Evolutionary conservation across 35 echinoderm and acorn worm genomes (phyloP), one percentile per base, ranked within the genome.

Genomic region (Diadema setosum): DNA sequence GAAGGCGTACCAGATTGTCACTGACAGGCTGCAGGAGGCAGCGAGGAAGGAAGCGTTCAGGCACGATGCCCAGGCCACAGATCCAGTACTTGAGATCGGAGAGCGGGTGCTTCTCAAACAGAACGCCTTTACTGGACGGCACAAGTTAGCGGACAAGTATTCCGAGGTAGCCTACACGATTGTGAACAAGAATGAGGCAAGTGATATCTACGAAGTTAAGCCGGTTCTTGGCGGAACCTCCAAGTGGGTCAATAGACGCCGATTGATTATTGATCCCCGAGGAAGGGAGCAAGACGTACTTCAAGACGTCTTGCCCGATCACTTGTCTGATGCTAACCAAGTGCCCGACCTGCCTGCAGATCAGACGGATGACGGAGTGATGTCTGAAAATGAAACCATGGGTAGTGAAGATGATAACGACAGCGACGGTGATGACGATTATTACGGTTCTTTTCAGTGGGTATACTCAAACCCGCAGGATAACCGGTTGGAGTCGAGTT

Each of bases 211-310:
- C 16, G 16, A 52, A 16, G 58, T 83, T 14, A 52, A 34, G 44
- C 81, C 81, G 17, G 43, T 58, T 58, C 30, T 49, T 18, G 39
- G 81, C 18, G 81, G 45, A 57, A 49, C 23, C 6, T 24, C 1
- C 8, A 83, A 45, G 45, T n/a, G 42, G 33, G 81, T 83, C 14
- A 83, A 83, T 57, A 18, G 81, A 56, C 36, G 46, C 21, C 81
- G 36, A 57, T 35, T 83, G 81, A 83, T 52, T 7, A 23, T 58
- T 25, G 81, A 83, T 43, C 81, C 45, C 23, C 81, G 81, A 78
- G 73, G 39, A 34, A 23, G 65, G 29, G 73, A 78, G 30, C 18
- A 37, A 34, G 27, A 78, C 5, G 27, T 39, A 7, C 20, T 78
- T n/a, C 30, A 6, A 3, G 30, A 78, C 6, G 73, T 78, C 26